Conservation (phyloP, 2,888 invertebrate species). For the Agonopterix heracliana region DNA sequence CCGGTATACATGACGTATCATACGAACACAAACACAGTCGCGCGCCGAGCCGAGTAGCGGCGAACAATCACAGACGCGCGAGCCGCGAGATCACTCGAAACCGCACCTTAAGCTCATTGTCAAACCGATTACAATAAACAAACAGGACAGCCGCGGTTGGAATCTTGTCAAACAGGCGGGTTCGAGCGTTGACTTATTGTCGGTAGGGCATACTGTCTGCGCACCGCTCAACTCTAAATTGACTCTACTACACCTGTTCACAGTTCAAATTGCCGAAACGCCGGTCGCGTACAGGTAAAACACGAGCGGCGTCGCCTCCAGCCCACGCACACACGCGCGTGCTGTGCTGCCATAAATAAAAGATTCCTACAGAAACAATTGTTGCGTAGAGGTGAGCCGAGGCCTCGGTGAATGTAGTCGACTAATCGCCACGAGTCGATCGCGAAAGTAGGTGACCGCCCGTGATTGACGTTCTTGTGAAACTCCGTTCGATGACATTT, state of each 20-base stretch:
- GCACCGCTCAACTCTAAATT: constrained; percentile 20
- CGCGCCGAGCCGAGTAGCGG: constrained; percentile 53
- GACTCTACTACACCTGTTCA: constrained; percentile 26
- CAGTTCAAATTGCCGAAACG: constrained; percentile 23
- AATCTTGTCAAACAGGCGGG: constrained; percentile 76
- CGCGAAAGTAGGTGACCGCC: constrained; percentile 76
- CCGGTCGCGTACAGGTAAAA: constrained; percentile 56
- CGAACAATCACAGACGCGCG: constrained; percentile 63
- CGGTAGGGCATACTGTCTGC: constrained; percentile 69
- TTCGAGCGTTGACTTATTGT: constrained; percentile 76
- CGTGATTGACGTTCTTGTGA: constrained; percentile 73
- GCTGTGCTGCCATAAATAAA: constrained; percentile 71
- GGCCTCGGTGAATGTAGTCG: constrained; percentile 71
- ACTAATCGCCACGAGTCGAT: constrained; percentile 70
- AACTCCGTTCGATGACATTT: constrained; percentile 75
- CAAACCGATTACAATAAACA: constrained; percentile 77
- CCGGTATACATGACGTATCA: constrained; percentile 72
- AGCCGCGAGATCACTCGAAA: constrained; percentile 70
- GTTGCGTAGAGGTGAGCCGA: constrained; percentile 72
- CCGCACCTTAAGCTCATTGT: constrained; percentile 77
- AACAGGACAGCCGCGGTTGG: constrained; percentile 76
- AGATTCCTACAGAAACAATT: constrained; percentile 76
- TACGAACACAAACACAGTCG: constrained; percentile 67
- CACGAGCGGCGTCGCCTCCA: constrained; percentile 56
- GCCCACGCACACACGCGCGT: constrained; percentile 56